Conservation (phyloP, 2,888 invertebrate species). For the Iselma pallidipennis region DNA sequence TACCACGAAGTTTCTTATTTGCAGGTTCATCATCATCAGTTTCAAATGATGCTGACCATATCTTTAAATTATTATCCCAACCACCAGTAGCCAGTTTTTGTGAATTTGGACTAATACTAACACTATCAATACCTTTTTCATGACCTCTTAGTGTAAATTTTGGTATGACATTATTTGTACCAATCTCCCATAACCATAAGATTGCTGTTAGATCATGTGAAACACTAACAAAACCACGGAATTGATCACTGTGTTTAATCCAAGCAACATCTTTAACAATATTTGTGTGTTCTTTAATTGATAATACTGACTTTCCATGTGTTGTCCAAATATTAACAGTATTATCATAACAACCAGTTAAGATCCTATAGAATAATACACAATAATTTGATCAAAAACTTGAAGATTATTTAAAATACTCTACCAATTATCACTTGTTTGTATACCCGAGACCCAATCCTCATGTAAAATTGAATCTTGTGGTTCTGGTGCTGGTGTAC, state of each 20-base stretch:
- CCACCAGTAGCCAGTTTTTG: constrained; percentile 79
- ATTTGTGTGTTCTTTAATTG: constrained; percentile 84
- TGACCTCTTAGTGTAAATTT: constrained; percentile 86
- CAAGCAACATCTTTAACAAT: constrained; percentile 88
- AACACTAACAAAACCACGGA: constrained; percentile 63
- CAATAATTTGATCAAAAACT: constrained; percentile 4
- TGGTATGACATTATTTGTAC: constrained; percentile 75
- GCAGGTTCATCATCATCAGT: constrained; percentile 47
- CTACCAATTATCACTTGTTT: constrained; percentile 43
- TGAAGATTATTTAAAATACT: constrained; percentile 5
- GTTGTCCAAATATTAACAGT: constrained; percentile 88
- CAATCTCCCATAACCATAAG: constrained; percentile 86
- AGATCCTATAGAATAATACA: constrained; percentile 64
- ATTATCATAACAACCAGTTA: constrained; percentile 93
- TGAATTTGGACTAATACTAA: constrained; percentile 73
- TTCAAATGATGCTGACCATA: constrained; percentile 75
- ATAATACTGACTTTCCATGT: constrained; percentile 80
- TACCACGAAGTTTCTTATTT: constrained; percentile 44
- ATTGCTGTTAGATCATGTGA: constrained; percentile 92
- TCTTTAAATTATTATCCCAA: constrained; percentile 90
- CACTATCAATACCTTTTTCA: constrained; percentile 87
- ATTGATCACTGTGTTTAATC: constrained; percentile 70
- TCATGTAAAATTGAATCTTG: constrained; percentile 92
- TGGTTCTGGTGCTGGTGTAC: constrained; percentile 89
- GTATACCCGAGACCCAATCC: constrained; percentile 86